phyloP scores from a whole-genome alignment of 2,797 vertebrate species.

The Paratrypauchen microcephalus region DNA sequence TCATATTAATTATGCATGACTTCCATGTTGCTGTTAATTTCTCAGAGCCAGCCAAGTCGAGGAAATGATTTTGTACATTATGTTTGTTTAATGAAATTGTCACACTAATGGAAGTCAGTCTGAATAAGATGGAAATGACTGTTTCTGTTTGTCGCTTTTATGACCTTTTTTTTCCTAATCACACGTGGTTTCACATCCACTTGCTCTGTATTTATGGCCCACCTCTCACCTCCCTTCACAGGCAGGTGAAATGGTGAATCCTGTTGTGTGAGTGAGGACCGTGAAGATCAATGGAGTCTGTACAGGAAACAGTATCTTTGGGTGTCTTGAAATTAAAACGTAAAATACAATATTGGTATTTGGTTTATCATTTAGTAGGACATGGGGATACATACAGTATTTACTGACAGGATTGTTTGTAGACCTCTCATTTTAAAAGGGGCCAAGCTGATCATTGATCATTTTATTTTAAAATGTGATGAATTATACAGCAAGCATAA shows the following conservation, averaged over 20 bases:
- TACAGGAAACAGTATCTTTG: too few species aligned
- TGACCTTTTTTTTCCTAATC: slow-evolving; percentile 56
- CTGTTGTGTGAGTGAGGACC: not conserved
- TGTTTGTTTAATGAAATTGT: slow-evolving; percentile 81
- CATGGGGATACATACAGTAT: too few species aligned
- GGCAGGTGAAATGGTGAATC: slow-evolving; percentile 1
- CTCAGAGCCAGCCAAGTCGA: slow-evolving; percentile 74
- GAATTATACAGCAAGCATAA: too few species aligned
- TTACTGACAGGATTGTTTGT: too few species aligned
- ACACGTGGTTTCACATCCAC: slow-evolving; percentile 49
- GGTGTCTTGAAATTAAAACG: too few species aligned
- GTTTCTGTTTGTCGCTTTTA: slow-evolving; percentile 74
- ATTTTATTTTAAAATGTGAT: too few species aligned
- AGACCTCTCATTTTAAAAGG: too few species aligned
- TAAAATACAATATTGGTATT: too few species aligned
- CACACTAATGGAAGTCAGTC: slow-evolving; percentile 74
- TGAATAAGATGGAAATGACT: slow-evolving; percentile 74
- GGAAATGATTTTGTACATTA: slow-evolving; percentile 79
- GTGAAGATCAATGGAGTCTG: too few species aligned
- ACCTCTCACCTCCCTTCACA: not conserved
- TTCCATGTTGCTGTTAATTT: slow-evolving; percentile 79
- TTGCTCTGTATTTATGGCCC: slow-evolving; percentile 46
- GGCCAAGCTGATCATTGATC: too few species aligned
- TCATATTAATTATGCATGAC: slow-evolving; percentile 81
- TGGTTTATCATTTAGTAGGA: too few species aligned